Percentiles rank a stretch among this genome's conserved stretches.
Evolutionary conservation across 2,797 vertebrate genomes (phyloP).

Genomic region (Eospalax fontanierii): DNA sequence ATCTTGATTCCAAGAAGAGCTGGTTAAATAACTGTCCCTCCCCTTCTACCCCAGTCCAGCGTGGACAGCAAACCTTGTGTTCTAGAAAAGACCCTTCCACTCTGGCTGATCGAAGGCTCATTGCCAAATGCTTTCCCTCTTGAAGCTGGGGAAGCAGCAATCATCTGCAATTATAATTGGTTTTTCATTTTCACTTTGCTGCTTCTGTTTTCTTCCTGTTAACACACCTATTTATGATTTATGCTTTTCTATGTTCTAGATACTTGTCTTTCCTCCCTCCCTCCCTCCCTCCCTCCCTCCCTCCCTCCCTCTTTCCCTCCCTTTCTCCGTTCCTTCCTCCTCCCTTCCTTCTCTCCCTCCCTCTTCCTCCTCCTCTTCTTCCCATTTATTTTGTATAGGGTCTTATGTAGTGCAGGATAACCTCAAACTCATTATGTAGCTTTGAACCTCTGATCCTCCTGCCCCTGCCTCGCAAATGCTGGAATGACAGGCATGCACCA

Average conservation of each 20-base stretch:
- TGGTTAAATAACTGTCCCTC: neutral
- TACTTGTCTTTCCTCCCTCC: neutral
- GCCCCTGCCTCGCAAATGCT: neutral
- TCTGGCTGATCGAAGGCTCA: neutral
- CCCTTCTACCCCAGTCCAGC: neutral
- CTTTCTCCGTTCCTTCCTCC: neutral
- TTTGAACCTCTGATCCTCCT: neutral
- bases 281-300: accelerated
- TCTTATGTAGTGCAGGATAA: neutral
- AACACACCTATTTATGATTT: neutral
- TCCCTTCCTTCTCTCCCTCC: neutral
- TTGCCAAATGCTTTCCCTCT: neutral
- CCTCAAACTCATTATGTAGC: neutral
- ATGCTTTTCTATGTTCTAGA: neutral
- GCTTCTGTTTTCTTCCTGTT: neutral
- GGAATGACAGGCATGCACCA: neutral
- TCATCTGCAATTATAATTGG: neutral
- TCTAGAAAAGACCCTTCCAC: neutral
- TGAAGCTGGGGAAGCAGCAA: neutral
- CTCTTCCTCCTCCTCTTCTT: no score
- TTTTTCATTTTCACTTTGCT: neutral
- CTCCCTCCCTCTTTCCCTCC: no score
- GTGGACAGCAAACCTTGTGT: neutral
- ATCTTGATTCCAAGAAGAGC: neutral
- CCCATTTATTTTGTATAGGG: neutral